Conservation (phyloP, 2,797 vertebrate genomes). For the Amblyraja radiata region DNA sequence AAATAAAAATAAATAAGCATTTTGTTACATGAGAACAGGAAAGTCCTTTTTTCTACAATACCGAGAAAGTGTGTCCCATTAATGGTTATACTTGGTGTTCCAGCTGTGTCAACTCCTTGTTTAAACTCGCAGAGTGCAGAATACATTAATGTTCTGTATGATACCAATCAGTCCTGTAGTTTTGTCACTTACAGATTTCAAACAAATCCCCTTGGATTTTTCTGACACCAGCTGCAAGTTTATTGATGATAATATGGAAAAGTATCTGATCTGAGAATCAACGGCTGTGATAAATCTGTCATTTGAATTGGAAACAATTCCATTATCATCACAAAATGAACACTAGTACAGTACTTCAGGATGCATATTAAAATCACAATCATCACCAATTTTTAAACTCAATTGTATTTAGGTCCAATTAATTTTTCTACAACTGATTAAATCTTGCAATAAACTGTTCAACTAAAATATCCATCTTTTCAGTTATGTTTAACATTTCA, state of each 20-base stretch:
- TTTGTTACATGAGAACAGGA: not conserved
- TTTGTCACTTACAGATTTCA: conserved; percentile 36
- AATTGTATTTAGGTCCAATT: not conserved
- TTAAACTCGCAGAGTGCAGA: conserved; percentile 31
- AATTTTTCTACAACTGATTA: not conserved
- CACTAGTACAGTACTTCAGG: not conserved
- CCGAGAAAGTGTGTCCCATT: conserved; percentile 2
- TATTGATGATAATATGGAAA: conserved; percentile 38
- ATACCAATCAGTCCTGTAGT: conserved; percentile 22
- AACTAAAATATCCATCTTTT: not conserved
- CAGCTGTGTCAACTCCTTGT: conserved; percentile 33
- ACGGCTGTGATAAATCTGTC: conserved; percentile 28
- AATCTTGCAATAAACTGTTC: not conserved
- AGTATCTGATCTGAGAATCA: conserved; percentile 31
- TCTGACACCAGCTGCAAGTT: conserved; percentile 36
- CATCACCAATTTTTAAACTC: not conserved
- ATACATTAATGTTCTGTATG: conserved; percentile 35
- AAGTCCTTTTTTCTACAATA: not conserved
- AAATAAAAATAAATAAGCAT: not conserved
- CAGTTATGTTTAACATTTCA: not conserved
- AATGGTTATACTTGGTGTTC: conserved; percentile 26
- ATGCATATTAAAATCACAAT: not conserved
- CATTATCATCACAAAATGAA: not conserved
- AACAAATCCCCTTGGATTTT: conserved; percentile 29
- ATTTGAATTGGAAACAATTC: conserved; percentile 26